phyloP scores from a whole-genome alignment of 2,888 invertebrate genomes.

The Drosophila antonietae region DNA sequence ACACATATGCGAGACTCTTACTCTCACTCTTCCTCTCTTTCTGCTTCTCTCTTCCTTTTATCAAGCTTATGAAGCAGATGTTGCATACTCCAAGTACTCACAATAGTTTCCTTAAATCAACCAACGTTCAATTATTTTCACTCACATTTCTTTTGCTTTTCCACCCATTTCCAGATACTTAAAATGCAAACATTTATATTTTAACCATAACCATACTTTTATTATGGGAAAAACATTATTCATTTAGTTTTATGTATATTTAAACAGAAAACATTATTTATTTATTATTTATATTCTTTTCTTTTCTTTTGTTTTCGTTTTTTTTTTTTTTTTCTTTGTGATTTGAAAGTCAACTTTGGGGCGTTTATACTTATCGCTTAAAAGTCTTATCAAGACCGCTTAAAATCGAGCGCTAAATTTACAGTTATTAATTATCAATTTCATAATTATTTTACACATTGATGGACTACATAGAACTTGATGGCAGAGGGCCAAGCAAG shows the following conservation, averaged over 20 bases:
- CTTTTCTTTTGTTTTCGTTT: constrained; percentile 23
- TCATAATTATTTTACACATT: constrained; percentile 74
- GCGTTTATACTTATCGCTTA: constrained; percentile 65
- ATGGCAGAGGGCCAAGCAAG: constrained; percentile 70
- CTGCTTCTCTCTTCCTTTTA: background rate
- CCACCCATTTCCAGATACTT: background rate
- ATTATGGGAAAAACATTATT: constrained; percentile 79
- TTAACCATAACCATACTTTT: constrained; percentile 77
- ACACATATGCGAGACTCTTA: background rate
- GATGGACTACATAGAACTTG: constrained; percentile 77
- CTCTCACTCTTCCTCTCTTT: background rate
- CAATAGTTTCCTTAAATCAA: too few relatives aligned
- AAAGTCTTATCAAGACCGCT: constrained; percentile 81
- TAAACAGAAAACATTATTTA: constrained; percentile 73
- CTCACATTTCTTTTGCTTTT: background rate
- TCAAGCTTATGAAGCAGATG: background rate
- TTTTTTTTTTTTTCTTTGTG: constrained; percentile 44
- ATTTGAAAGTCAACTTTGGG: constrained; percentile 69
- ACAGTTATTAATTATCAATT: constrained; percentile 65
- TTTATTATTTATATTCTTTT: constrained; percentile 37
- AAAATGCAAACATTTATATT: constrained; percentile 31
- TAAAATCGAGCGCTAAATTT: constrained; percentile 79
- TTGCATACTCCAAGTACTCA: background rate
- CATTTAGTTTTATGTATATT: constrained; percentile 40
- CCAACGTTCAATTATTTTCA: too few relatives aligned